Evolutionary conservation across 2,888 invertebrate genomes (phyloP).

Genomic region (Aphodius sticticus): DNA sequence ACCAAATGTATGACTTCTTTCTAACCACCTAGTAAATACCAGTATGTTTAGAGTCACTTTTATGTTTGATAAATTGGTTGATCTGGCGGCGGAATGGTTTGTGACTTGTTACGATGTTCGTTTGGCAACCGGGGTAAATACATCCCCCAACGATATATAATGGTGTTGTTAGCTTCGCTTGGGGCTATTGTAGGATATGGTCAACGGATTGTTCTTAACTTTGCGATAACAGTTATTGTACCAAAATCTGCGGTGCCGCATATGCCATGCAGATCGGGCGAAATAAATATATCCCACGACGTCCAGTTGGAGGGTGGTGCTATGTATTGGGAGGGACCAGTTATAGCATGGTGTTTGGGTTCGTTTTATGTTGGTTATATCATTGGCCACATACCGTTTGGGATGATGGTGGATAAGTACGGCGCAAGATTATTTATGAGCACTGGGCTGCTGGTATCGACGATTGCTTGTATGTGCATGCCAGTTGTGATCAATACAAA

Average conservation of each 20-base stretch:
- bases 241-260: neutral
- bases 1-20: neutral
- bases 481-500: constrained; percentile 25
- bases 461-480: constrained; percentile 28
- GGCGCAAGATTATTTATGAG: constrained; percentile 33
- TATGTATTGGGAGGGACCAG: constrained; percentile 26
- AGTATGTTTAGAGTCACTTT: neutral
- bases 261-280: neutral
- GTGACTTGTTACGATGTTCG: neutral
- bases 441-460: constrained; percentile 29
- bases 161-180: neutral
- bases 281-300: neutral
- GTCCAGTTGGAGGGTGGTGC: constrained; percentile 29
- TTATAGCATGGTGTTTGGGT: constrained; percentile 30
- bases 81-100: neutral
- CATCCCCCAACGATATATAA: constrained; percentile 18
- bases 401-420: constrained; percentile 34
- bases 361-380: constrained; percentile 37
- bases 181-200: constrained; percentile 28
- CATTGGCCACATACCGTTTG: constrained; percentile 35
- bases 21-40: neutral
- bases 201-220: constrained; percentile 28
- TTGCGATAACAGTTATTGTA: constrained; percentile 33
- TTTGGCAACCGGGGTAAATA: neutral
- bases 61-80: neutral